Evolutionary conservation across 2,888 invertebrate species (phyloP), one percentile per base, ranked within the genome.

Genomic region (Himalopsyche japonica): DNA sequence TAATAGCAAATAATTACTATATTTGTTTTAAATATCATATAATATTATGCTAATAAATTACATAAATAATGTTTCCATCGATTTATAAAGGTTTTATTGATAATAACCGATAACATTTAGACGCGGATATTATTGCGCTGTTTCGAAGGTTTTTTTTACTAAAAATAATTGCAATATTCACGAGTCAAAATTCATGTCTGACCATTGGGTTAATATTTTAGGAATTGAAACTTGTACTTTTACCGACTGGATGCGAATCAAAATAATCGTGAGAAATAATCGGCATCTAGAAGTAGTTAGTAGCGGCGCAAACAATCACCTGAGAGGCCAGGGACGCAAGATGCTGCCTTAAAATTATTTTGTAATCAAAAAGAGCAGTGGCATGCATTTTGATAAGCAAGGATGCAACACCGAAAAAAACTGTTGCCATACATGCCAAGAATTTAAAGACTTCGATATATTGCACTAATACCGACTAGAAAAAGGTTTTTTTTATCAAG

Each of bases 271-370:
- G 70, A 70, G 70, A 70, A 70, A 27, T 70, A 70, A 70, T 70
- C 70, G 70, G 70, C 70, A 70, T 70, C 70, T 70, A 70, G 70
- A 70, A 70, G 70, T 70, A 70, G 70, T 70, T 70, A 70, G 70
- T 30, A 15, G 64, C 10, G 64, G 64, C 64, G 24, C 64, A 64
- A 30, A 70, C 70, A 70, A 70, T 70, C 70, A 70, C 70, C 70
- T 70, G 70, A 70, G 70, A 70, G 70, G 70, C 70, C 70, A 70
- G 70, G 70, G 70, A 70, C 70, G 70, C 70, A 20, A 70, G 70
- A 70, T 70, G 30, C 70, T 27, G 70, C 20, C 24, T 57, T n/a
- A 57, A 20, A 57, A 27, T 70, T 70, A 70, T 70, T 70, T 70
- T 70, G 27, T 27, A 70, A 70, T 70, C 70, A 27, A 24, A 70